Evolutionary conservation across 2,113 vertebrate species (phyloP).

Genomic region (Clarias gariepinus): DNA sequence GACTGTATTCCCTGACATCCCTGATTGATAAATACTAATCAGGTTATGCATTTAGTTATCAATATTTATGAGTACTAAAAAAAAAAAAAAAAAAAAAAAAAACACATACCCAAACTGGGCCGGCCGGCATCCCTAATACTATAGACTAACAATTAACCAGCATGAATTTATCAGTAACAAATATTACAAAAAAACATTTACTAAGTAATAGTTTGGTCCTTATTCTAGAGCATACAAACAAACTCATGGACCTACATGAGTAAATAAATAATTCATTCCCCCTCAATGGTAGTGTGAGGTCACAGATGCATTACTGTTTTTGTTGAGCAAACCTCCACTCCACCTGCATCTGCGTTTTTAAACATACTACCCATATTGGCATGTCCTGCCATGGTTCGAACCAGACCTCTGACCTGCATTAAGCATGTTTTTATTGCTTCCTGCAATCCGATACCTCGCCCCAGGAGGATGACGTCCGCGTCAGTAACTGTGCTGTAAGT

Average conservation of each 20-base stretch:
- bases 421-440: slow-evolving; percentile 31
- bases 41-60: not conserved
- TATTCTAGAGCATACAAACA: slow-evolving; percentile 1
- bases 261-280: not conserved
- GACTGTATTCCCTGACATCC: not conserved
- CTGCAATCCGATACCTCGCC: not conserved
- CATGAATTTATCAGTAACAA: not conserved
- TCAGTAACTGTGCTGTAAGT: slow-evolving; percentile 21
- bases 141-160: not conserved
- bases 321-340: not conserved
- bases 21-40: not conserved
- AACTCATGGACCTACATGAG: not conserved
- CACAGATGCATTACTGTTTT: not conserved
- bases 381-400: slow-evolving; percentile 8
- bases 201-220: slow-evolving; percentile 13
- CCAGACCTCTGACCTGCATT: slow-evolving; percentile 20
- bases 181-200: not conserved
- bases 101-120: not conserved
- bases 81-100: not conserved
- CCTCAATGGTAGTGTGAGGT: not conserved
- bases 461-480: slow-evolving; percentile 19
- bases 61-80: not conserved
- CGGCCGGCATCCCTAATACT: not conserved
- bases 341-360: not conserved
- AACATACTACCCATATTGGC: too few species aligned